These are phyloP conservation scores for Criorhina ranunculi DNA, from an alignment of 2,888 invertebrate species.

Conservation along the genomic window DNA sequence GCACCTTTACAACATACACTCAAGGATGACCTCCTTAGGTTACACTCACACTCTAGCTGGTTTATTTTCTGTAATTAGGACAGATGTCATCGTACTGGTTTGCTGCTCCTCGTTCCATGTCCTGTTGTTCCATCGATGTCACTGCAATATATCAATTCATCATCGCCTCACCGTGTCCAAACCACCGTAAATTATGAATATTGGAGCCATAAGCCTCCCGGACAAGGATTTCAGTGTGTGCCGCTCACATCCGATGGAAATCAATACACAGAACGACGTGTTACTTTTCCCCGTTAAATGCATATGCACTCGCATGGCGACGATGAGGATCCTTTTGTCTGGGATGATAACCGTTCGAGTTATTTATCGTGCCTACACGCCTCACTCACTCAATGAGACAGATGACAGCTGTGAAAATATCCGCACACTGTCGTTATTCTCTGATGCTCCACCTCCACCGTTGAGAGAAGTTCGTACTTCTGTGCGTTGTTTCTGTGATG, in stretches of 20 bases:
- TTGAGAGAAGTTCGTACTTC: not conserved
- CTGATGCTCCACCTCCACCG: slow-evolving; percentile 36
- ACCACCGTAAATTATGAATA: slow-evolving; percentile 64
- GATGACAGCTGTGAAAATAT: slow-evolving; percentile 75
- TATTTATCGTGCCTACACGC: slow-evolving; percentile 72
- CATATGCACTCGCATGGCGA: slow-evolving; percentile 22
- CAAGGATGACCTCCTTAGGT: slow-evolving; percentile 40
- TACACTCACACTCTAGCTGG: not conserved
- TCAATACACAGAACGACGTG: slow-evolving; percentile 67
- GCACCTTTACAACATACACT: slow-evolving; percentile 14
- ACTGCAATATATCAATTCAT: slow-evolving; percentile 40
- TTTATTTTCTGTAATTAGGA: slow-evolving; percentile 58
- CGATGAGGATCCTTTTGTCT: slow-evolving; percentile 36
- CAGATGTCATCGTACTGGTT: slow-evolving; percentile 50
- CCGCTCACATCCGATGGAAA: slow-evolving; percentile 56
- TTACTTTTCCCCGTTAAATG: slow-evolving; percentile 59
- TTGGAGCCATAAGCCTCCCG: slow-evolving; percentile 43
- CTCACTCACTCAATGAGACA: slow-evolving; percentile 70
- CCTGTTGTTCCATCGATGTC: slow-evolving; percentile 19
- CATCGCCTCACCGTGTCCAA: slow-evolving; percentile 17
- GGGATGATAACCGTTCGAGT: slow-evolving; percentile 57
- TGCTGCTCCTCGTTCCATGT: too few relatives aligned
- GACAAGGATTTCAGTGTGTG: slow-evolving; percentile 34
- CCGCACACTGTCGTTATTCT: slow-evolving; percentile 55
- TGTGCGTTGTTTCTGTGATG: slow-evolving; percentile 1